Conservation (phyloP, 2,113 vertebrate species). For the Willisornis vidua region DNA sequence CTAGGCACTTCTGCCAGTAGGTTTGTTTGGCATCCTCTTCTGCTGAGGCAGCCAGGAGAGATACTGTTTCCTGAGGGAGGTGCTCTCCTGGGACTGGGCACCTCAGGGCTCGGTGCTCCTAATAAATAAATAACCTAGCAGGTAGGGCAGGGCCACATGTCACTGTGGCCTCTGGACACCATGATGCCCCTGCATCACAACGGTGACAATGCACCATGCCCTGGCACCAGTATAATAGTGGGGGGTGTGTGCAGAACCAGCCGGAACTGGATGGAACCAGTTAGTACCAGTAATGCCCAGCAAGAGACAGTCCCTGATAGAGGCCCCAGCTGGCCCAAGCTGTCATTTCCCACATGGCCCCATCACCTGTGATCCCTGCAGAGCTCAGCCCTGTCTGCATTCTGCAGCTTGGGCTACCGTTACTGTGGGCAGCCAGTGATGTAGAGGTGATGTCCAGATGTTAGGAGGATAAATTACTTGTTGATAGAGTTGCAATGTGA, state of each 20-base stretch:
- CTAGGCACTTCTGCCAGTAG: too few species aligned
- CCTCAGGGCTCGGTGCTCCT: neutral
- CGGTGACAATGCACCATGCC: too few species aligned
- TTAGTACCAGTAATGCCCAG: neutral
- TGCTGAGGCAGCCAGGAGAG: neutral
- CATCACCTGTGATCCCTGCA: neutral
- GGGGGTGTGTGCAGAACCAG: accelerated
- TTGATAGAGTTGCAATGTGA: neutral
- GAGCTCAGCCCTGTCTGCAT: neutral
- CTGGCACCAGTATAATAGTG: accelerated
- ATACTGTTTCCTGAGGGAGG: too few species aligned
- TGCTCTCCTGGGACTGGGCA: neutral
- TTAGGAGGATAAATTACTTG: neutral
- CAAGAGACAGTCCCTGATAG: neutral
- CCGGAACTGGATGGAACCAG: too few species aligned
- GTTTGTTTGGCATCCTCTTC: neutral
- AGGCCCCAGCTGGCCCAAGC: neutral
- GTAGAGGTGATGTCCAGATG: neutral
- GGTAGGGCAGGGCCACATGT: accelerated
- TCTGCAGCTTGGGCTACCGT: accelerated
- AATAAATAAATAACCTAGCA: too few species aligned
- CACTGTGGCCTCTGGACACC: neutral
- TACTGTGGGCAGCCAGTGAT: neutral
- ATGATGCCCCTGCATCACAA: neutral
- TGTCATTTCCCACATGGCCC: neutral